Base-by-base conservation (phyloP, 2,888 invertebrate species). In the Tetranychus piercei region DNA sequence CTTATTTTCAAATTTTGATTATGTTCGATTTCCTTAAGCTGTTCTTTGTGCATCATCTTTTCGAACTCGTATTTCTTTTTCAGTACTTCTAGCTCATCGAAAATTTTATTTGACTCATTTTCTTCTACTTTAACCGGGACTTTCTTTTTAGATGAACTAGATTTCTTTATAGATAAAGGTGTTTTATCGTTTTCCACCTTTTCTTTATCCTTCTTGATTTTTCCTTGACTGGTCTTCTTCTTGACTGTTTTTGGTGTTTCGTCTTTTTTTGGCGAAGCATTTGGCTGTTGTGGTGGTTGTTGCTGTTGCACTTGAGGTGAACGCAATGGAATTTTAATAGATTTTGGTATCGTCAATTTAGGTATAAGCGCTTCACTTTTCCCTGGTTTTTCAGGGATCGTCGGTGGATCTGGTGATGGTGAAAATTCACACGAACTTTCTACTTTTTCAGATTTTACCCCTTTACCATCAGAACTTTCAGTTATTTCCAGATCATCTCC, bases 1-100 rank as follows among this genome's bases (percentile, higher is more conserved):
- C 55, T 55, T 7, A 90, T 76, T 76, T 87, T 85, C 67, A 88
- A 82, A 78, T 90, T 90, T 88, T 82, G 1, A 79, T 88, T 88
- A 78, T 89, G 88, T 81, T 89, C 89, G 20, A 91, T 81, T 80
- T 90, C 90, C 0, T 85, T 83, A 1, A 92, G 80, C 82, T 91
- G 89, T 78, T 90, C 88, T 76, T 87, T 86, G 79, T 91, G 89
- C 71, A 74, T 74, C 44, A 64, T 64, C 9, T 74, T 74, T 6
- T 74, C 71, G 20, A 55, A 22, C 6, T 22, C 8, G 6, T 55
- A 55, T 64, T 74, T 69, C 43, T 74, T 74, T 34, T 8, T 71
- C 7, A 74, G 43, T 22, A 34, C 15, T 74, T 71, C 71, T 34
- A 64, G 15, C 55, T 74, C 74, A 34, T 74, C 74, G 6, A 44